Evolutionary conservation across 1,140 invertebrate genomes (phyloP).

Genomic region (Phymastichus coffea): DNA sequence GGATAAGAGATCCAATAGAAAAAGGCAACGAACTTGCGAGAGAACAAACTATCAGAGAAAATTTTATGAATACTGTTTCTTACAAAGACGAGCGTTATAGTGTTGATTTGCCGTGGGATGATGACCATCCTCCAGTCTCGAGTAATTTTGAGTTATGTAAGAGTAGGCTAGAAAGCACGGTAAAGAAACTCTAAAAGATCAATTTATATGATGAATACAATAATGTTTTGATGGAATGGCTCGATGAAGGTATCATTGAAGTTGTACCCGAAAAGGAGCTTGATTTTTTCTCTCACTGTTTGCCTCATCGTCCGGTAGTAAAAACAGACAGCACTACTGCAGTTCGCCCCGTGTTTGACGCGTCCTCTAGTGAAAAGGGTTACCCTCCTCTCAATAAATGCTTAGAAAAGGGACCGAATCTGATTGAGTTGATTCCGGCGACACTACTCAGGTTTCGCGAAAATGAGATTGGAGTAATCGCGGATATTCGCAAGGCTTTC

Average conservation of each 20-base stretch:
- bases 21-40: slow-evolving; percentile 26
- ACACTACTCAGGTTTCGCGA: slow-evolving; percentile 26
- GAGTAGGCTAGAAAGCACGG: slow-evolving; percentile 29
- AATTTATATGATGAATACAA: slow-evolving; percentile 38
- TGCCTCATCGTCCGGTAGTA: slow-evolving; percentile 43
- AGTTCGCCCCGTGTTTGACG: slow-evolving; percentile 41
- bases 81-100: slow-evolving; percentile 35
- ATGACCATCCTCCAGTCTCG: slow-evolving; percentile 32
- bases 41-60: slow-evolving; percentile 30
- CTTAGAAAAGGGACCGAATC: slow-evolving; percentile 38
- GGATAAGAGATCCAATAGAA: slow-evolving; percentile 43
- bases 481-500: slow-evolving; percentile 39
- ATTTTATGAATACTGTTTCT: slow-evolving; percentile 37
- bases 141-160: slow-evolving; percentile 31
- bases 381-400: slow-evolving; percentile 46
- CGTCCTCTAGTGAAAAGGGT: slow-evolving; percentile 33
- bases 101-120: slow-evolving; percentile 40
- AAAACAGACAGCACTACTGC: slow-evolving; percentile 36
- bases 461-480: slow-evolving; percentile 29
- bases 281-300: slow-evolving; percentile 30
- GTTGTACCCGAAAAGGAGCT: slow-evolving; percentile 31
- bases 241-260: slow-evolving; percentile 37
- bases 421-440: slow-evolving; percentile 21
- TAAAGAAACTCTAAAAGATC: slow-evolving; percentile 30
- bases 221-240: slow-evolving; percentile 40